phyloP scores from a whole-genome alignment of 2,888 invertebrate species.

The Eugnorisma glareosa region DNA sequence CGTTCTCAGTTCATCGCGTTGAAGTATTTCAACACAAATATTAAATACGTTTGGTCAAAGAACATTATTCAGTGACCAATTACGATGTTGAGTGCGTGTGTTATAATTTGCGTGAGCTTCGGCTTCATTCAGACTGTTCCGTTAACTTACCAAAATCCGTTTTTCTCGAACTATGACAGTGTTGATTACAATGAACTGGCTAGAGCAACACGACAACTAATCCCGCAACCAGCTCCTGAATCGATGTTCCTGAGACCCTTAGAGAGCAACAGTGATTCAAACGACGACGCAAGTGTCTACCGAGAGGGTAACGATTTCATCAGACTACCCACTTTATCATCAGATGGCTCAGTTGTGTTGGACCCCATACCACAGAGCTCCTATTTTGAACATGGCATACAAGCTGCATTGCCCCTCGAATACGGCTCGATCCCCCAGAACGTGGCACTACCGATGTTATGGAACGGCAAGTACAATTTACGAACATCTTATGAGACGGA shows the following conservation, averaged over 20 bases:
- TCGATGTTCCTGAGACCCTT: constrained; percentile 36
- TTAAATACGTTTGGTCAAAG: constrained; percentile 32
- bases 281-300: constrained; percentile 27
- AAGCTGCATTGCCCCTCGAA: constrained; percentile 37
- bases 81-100: constrained; percentile 55
- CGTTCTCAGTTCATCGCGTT: constrained; percentile 23
- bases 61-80: constrained; percentile 29
- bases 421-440: constrained; percentile 35
- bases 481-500: constrained; percentile 38
- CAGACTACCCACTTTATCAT: constrained; percentile 26
- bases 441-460: constrained; percentile 30
- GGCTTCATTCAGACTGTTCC: constrained; percentile 52
- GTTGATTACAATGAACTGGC: constrained; percentile 28
- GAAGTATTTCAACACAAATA: constrained; percentile 41
- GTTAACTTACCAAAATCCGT: constrained; percentile 34
- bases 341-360: constrained; percentile 28
- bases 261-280: constrained; percentile 11
- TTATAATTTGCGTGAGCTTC: constrained; percentile 50
- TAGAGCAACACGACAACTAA: constrained; percentile 30
- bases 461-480: constrained; percentile 39
- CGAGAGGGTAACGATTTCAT: constrained; percentile 41
- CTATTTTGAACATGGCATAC: constrained; percentile 47
- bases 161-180: constrained; percentile 35
- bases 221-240: constrained; percentile 20
- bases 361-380: constrained; percentile 37